phyloP scores from a whole-genome alignment of 2,888 invertebrate genomes.

The Cosmia trapezina region DNA sequence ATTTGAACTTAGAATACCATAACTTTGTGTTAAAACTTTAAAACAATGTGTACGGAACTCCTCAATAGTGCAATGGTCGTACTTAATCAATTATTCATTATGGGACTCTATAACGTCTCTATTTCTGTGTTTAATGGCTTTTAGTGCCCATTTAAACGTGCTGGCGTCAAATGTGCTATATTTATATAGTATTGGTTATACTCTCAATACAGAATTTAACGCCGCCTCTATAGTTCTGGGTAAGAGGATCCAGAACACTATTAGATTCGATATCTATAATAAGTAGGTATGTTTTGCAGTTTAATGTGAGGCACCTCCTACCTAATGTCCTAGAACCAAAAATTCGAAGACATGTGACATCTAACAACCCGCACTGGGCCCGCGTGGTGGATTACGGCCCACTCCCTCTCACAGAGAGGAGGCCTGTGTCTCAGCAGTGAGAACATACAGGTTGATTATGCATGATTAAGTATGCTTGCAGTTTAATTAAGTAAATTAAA shows the following conservation, averaged over 20 bases:
- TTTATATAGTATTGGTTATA: not conserved
- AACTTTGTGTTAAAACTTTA: slow-evolving; percentile 35
- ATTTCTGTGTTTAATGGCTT: slow-evolving; percentile 52
- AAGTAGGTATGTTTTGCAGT: too few relatives aligned
- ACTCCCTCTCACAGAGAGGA: too few relatives aligned
- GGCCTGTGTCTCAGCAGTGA: too few relatives aligned
- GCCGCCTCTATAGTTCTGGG: not conserved
- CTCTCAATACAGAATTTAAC: not conserved
- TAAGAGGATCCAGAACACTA: not conserved
- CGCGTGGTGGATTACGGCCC: too few relatives aligned
- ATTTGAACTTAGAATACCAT: slow-evolving; percentile 34
- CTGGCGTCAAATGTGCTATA: slow-evolving; percentile 20
- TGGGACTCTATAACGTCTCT: slow-evolving; percentile 48
- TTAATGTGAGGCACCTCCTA: not conserved
- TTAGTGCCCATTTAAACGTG: slow-evolving; percentile 9
- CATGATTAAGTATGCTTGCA: too few relatives aligned
- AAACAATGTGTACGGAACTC: slow-evolving; percentile 52
- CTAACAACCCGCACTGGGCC: too few relatives aligned
- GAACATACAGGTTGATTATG: too few relatives aligned
- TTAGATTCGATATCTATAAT: not conserved
- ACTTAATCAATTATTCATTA: slow-evolving; percentile 62
- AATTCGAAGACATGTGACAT: too few relatives aligned
- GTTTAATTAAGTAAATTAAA: not conserved
- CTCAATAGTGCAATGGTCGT: slow-evolving; percentile 17
- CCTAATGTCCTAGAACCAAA: too few relatives aligned